These are phyloP conservation scores for Mythimna albipuncta DNA, from an alignment of 2,888 invertebrate species.

Conservation along the genomic window DNA sequence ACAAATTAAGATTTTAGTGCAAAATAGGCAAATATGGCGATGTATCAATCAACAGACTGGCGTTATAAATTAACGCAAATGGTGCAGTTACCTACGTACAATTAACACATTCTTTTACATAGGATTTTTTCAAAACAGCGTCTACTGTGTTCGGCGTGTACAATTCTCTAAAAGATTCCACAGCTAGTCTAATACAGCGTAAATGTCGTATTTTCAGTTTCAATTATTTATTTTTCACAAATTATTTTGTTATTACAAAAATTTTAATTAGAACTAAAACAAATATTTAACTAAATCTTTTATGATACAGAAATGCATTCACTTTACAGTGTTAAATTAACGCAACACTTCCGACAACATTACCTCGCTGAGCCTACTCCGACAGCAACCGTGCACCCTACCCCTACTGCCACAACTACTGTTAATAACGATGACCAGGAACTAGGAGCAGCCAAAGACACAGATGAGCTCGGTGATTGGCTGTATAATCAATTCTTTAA, in stretches of 20 bases:
- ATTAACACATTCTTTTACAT: not conserved
- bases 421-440: conserved; percentile 71
- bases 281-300: not conserved
- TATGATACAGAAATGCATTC: not conserved
- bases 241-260: not conserved
- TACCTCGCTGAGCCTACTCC: conserved; percentile 69
- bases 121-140: not conserved
- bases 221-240: not conserved
- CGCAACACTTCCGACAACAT: conserved; percentile 72
- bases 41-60: not conserved
- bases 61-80: not conserved
- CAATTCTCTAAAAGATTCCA: not conserved
- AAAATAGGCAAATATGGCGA: no score
- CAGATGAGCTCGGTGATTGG: conserved; percentile 85
- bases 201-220: not conserved
- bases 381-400: conserved; percentile 39
- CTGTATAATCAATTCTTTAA: conserved; percentile 87
- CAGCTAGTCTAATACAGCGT: not conserved
- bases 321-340: conserved; percentile 78
- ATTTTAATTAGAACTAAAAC: not conserved
- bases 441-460: conserved; percentile 77
- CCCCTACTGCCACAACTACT: conserved; percentile 55
- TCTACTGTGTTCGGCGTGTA: not conserved
- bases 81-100: not conserved
- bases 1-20: not conserved